Conservation (phyloP, 53 echinoderm and acorn worm species). For the Temnopleurus reevesii region DNA sequence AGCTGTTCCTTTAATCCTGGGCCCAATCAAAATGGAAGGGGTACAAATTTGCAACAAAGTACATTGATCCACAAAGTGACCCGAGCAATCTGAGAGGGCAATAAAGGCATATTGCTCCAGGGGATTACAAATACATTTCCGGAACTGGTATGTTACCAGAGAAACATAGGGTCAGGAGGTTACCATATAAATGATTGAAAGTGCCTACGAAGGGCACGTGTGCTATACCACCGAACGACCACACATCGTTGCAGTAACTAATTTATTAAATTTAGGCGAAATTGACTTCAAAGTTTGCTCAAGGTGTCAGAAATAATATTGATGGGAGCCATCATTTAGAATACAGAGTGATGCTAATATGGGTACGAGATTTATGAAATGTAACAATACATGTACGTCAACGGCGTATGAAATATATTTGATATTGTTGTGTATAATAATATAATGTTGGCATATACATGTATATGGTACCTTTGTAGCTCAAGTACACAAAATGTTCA, state of each 20-base stretch:
- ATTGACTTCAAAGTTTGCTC: background rate
- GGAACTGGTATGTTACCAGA: conserved; percentile 22
- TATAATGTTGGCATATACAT: no score
- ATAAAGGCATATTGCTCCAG: conserved; percentile 7
- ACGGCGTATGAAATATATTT: no score
- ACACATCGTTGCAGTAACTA: background rate
- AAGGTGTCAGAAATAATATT: background rate
- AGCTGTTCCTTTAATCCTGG: background rate
- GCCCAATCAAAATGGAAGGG: conserved; percentile 11
- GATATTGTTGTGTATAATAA: no score
- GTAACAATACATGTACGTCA: no score
- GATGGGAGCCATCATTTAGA: background rate
- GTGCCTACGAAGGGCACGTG: conserved; percentile 5
- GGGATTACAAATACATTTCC: conserved; percentile 43
- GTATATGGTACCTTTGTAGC: no score
- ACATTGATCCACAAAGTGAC: conserved; percentile 4
- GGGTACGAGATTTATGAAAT: background rate
- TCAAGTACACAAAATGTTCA: no score
- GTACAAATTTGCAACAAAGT: conserved; percentile 32
- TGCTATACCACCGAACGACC: background rate
- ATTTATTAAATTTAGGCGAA: background rate
- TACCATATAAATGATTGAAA: background rate
- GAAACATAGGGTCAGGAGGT: conserved; percentile 38
- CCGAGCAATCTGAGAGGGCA: background rate
- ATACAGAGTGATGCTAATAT: background rate